Conservation (phyloP, 2,797 vertebrate species). For the Peromyscus eremicus region DNA sequence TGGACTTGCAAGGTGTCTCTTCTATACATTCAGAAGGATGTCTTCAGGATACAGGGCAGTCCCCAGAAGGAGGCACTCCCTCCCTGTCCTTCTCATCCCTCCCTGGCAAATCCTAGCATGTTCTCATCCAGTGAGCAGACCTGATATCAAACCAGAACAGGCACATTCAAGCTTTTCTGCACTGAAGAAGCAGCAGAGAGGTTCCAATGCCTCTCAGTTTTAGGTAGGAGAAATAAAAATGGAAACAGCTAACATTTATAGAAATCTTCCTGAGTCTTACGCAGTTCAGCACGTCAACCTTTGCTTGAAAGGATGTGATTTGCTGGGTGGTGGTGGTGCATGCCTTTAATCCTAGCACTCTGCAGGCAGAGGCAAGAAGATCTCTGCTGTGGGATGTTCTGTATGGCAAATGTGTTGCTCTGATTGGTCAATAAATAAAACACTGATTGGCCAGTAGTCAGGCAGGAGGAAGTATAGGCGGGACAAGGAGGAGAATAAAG, state of each 20-base stretch:
- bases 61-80: background rate
- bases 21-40: background rate
- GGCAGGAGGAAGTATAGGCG: too few species aligned
- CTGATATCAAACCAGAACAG: background rate
- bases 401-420: too few species aligned
- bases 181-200: background rate
- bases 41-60: background rate
- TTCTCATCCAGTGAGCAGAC: background rate
- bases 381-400: too few species aligned
- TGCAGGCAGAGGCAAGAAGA: background rate
- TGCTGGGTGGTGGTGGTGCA: accelerated
- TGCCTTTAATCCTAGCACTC: background rate
- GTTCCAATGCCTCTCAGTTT: background rate
- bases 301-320: background rate
- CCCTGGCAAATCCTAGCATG: background rate
- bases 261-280: background rate
- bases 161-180: background rate
- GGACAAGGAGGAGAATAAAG: too few species aligned
- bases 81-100: background rate
- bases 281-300: background rate
- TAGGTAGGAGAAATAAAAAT: background rate
- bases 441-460: too few species aligned
- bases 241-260: constrained; percentile 31
- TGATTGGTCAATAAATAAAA: too few species aligned
- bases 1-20: background rate